Evolutionary conservation across 2,888 invertebrate genomes (phyloP).

Genomic region (Parnassius apollo): DNA sequence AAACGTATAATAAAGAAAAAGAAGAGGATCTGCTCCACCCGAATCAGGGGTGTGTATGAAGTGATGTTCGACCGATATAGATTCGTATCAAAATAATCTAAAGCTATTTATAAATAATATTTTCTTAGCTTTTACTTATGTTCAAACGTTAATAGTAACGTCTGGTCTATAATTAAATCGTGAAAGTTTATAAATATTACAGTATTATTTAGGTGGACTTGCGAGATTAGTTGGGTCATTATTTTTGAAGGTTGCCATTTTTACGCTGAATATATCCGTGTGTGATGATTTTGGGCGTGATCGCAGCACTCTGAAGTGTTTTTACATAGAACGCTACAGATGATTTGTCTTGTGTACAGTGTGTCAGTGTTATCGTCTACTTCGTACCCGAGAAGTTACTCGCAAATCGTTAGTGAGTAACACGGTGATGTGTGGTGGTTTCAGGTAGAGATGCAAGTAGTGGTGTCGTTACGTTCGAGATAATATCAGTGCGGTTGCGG

Average conservation of each 20-base stretch:
- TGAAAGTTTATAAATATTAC: constrained; percentile 81
- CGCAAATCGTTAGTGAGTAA: constrained; percentile 32
- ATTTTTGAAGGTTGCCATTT: constrained; percentile 78
- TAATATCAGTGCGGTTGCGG: constrained; percentile 79
- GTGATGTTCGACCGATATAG: constrained; percentile 74
- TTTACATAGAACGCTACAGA: constrained; percentile 16
- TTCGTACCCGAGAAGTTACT: constrained; percentile 29
- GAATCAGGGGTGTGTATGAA: constrained; percentile 79
- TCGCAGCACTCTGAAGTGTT: constrained; percentile 33
- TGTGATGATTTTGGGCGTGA: constrained; percentile 72
- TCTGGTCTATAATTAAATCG: constrained; percentile 79
- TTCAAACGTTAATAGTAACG: constrained; percentile 80
- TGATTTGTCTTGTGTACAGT: constrained; percentile 6
- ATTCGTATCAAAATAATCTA: constrained; percentile 81
- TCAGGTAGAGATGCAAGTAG: constrained; percentile 74
- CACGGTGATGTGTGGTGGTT: constrained; percentile 54
- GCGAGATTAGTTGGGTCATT: constrained; percentile 65
- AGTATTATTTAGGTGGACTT: constrained; percentile 69
- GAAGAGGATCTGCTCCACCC: constrained; percentile 76
- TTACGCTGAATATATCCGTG: constrained; percentile 69
- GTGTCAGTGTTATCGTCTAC: constrained; percentile 26
- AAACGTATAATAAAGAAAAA: constrained; percentile 63
- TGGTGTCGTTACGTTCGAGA: constrained; percentile 76
- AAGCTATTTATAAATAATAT: constrained; percentile 83
- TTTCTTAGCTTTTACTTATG: constrained; percentile 81